phyloP scores from a whole-genome alignment of 1,140 invertebrate species.

The Bombus vancouverensis region DNA sequence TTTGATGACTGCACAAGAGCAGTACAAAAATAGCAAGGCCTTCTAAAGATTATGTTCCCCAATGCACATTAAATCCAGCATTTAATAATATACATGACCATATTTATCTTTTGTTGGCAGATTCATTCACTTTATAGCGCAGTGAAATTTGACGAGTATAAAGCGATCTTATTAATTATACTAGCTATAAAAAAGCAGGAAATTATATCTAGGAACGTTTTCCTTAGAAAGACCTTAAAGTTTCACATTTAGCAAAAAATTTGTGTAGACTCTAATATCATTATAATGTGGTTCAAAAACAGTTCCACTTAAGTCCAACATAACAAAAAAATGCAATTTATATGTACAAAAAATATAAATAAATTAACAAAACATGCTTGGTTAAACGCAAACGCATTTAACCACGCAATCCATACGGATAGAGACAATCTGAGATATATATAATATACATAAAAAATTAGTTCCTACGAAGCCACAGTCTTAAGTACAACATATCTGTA shows the following conservation, averaged over 20 bases:
- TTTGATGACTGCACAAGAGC: slow-evolving; percentile 48
- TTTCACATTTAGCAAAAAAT: slow-evolving; percentile 57
- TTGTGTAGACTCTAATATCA: slow-evolving; percentile 58
- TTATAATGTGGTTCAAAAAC: slow-evolving; percentile 56
- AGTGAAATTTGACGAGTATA: slow-evolving; percentile 37
- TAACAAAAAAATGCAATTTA: slow-evolving; percentile 74
- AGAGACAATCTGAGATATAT: slow-evolving; percentile 64
- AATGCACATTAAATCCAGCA: slow-evolving; percentile 39
- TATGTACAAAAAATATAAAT: slow-evolving; percentile 75
- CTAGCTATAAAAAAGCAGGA: slow-evolving; percentile 57
- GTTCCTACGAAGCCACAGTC: slow-evolving; percentile 73
- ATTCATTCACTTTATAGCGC: slow-evolving; percentile 35
- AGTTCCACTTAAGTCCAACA: slow-evolving; percentile 59
- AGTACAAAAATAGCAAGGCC: slow-evolving; percentile 56
- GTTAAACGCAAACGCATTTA: slow-evolving; percentile 49
- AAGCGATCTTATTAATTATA: slow-evolving; percentile 30
- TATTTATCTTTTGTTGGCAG: slow-evolving; percentile 43
- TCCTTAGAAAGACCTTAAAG: slow-evolving; percentile 67
- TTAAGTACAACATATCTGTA: slow-evolving; percentile 78
- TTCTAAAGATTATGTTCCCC: slow-evolving; percentile 66
- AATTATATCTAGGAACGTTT: slow-evolving; percentile 68
- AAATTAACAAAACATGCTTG: slow-evolving; percentile 71
- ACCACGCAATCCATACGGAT: slow-evolving; percentile 58
- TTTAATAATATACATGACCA: slow-evolving; percentile 39
- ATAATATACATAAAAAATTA: slow-evolving; percentile 71